phyloP scores from a whole-genome alignment of 2,113 vertebrate species.

The Otolemur garnettii region DNA sequence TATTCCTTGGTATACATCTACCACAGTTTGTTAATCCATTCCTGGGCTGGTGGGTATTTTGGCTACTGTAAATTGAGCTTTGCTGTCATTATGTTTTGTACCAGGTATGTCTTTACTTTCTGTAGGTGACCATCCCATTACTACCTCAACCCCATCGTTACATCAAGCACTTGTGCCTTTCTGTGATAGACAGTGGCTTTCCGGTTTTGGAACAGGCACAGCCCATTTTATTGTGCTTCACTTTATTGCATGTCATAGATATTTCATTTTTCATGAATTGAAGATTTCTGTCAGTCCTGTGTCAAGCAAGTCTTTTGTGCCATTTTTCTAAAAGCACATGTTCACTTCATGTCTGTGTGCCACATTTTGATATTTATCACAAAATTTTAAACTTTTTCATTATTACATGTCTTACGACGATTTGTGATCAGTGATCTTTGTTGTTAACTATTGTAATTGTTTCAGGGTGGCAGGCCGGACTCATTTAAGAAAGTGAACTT shows the following conservation, averaged over 20 bases:
- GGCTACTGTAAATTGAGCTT: no score
- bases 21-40: no score
- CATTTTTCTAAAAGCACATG: background rate
- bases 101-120: background rate
- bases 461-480: background rate
- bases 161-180: background rate
- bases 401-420: background rate
- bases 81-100: background rate
- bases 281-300: background rate
- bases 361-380: background rate
- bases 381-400: background rate
- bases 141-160: fast-evolving
- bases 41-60: no score
- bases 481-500: background rate
- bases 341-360: background rate
- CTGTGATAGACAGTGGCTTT: background rate
- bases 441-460: background rate
- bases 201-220: background rate
- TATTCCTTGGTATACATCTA: no score
- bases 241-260: background rate
- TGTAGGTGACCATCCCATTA: background rate
- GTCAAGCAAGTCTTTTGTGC: background rate
- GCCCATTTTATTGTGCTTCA: background rate
- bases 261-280: background rate
- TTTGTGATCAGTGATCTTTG: background rate